Evolutionary conservation across 1,140 invertebrate genomes (phyloP).

Genomic region (Nymphalis io): DNA sequence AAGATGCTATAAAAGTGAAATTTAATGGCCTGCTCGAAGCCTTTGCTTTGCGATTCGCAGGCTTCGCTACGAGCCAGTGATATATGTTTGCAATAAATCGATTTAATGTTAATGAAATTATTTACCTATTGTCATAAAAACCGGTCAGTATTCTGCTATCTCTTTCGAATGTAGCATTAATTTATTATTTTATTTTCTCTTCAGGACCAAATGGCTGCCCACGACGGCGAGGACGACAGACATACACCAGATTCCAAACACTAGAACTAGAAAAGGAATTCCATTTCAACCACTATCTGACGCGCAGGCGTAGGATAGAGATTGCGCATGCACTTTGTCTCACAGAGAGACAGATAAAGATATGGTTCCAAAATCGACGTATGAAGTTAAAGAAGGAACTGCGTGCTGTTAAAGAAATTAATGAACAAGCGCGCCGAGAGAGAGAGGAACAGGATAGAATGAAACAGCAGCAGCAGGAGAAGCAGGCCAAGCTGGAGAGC

Average conservation of each 20-base stretch:
- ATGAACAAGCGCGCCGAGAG: conserved; percentile 94
- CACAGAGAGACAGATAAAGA: conserved; percentile 98
- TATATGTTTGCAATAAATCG: conserved; percentile 67
- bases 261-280: conserved; percentile 98
- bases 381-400: conserved; percentile 99
- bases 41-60: conserved; percentile 63
- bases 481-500: conserved; percentile 87
- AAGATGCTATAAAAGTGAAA: conserved; percentile 77
- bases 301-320: conserved; percentile 96
- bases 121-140: conserved; percentile 39
- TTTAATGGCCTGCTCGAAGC: conserved; percentile 64
- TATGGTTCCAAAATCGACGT: conserved; percentile 98
- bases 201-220: conserved; percentile 98
- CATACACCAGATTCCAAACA: conserved; percentile 97
- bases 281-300: conserved; percentile 98
- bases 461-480: conserved; percentile 93
- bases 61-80: conserved; percentile 48
- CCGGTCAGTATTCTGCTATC: conserved; percentile 29
- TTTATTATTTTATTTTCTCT: conserved; percentile 68
- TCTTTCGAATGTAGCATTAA: conserved; percentile 41
- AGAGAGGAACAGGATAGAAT: conserved; percentile 94
- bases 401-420: conserved; percentile 95
- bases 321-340: conserved; percentile 97
- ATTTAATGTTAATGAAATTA: conserved; percentile 41
- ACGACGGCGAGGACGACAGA: conserved; percentile 94